A percentile compares a stretch with the other conserved stretches of the same genome.
Evolutionary conservation across 2,797 vertebrate species (phyloP).

Genomic region (Borostomias antarcticus): DNA sequence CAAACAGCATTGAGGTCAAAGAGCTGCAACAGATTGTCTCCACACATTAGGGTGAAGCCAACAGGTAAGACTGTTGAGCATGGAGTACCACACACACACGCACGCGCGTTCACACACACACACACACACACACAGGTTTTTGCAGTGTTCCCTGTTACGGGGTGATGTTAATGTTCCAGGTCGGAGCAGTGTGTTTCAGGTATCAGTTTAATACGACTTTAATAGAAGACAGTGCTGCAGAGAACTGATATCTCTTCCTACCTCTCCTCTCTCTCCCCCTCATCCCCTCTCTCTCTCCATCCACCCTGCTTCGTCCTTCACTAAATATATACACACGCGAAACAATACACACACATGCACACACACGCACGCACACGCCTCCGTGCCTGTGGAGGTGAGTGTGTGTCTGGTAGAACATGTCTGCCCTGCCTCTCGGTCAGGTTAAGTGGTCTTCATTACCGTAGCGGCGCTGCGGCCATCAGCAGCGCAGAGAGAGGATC

Average conservation of each 20-base stretch:
- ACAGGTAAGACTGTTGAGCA: background rate
- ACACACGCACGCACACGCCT: too few relatives aligned
- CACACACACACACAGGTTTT: too few relatives aligned
- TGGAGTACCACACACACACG: background rate
- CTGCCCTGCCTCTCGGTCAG: background rate
- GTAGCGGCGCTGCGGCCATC: background rate
- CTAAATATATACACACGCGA: too few relatives aligned
- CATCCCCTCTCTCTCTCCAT: background rate
- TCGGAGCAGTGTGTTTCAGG: background rate
- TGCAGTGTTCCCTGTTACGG: too few relatives aligned
- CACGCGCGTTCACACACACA: background rate
- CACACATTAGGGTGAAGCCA: background rate
- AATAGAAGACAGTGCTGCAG: background rate
- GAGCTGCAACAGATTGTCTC: constrained; percentile 11
- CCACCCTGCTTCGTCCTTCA: too few relatives aligned
- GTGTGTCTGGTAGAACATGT: constrained; percentile 5
- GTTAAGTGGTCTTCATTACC: constrained; percentile 13
- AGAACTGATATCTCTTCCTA: background rate
- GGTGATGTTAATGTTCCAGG: too few relatives aligned
- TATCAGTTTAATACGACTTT: constrained; percentile 8
- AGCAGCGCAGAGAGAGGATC: background rate
- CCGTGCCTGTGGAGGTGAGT: background rate
- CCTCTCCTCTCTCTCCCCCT: background rate
- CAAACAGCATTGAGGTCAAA: background rate
- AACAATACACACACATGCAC: too few relatives aligned